A percentile compares a stretch with the other conserved stretches of the same genome.
These are phyloP conservation scores for Hyperopisus bebe DNA, from an alignment of 2,113 vertebrate species.

Conservation along the genomic window DNA sequence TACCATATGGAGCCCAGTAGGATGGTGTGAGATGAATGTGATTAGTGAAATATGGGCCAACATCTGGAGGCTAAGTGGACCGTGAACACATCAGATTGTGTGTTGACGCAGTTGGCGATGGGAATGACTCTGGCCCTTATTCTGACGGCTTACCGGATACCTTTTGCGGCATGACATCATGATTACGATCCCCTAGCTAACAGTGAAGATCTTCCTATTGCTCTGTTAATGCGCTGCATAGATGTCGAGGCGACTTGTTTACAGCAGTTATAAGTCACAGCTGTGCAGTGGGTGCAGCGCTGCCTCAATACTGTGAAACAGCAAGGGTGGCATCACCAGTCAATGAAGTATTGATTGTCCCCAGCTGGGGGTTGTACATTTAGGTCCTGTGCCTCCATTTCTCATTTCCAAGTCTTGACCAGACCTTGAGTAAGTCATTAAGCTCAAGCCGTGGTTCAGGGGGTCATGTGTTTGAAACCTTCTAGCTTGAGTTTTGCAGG, in stretches of 20 bases:
- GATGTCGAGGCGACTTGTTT: background rate
- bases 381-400: background rate
- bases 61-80: background rate
- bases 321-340: background rate
- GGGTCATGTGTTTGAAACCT: background rate
- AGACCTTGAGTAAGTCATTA: background rate
- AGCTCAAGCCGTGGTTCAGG: background rate
- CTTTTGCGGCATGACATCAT: background rate
- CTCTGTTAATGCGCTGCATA: background rate
- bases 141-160: background rate
- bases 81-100: background rate
- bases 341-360: background rate
- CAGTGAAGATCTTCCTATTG: background rate
- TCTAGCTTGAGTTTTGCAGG: background rate
- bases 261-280: background rate
- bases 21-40: background rate
- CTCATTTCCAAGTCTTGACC: background rate
- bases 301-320: background rate
- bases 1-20: background rate
- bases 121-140: background rate
- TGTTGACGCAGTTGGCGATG: background rate
- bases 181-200: background rate
- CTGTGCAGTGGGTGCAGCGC: background rate
- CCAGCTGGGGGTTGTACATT: background rate
- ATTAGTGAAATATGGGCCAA: background rate